These are phyloP conservation scores for Cossypha caffra DNA, from an alignment of 2,797 vertebrate species.

Conservation along the genomic window DNA sequence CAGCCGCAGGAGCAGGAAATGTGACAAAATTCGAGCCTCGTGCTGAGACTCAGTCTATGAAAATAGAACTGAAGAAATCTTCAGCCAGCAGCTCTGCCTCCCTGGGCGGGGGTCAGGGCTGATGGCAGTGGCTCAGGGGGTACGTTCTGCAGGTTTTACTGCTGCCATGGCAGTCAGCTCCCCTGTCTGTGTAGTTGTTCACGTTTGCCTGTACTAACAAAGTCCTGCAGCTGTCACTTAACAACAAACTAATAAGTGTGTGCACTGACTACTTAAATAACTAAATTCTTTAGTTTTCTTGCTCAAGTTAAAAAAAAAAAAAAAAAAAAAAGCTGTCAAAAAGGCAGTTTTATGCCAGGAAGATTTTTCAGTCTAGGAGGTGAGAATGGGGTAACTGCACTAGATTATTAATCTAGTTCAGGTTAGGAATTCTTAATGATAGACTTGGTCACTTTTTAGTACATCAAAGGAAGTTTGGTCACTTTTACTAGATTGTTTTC, in stretches of 20 bases:
- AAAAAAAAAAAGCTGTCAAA: background rate
- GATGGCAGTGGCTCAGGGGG: conserved; percentile 80
- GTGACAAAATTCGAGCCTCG: conserved; percentile 89
- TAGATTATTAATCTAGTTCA: background rate
- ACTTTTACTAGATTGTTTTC: background rate
- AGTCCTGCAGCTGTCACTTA: conserved; percentile 58
- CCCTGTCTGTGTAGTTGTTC: conserved; percentile 49
- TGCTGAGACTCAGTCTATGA: conserved; percentile 92
- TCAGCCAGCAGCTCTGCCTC: conserved; percentile 80
- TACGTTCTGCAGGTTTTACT: conserved; percentile 77
- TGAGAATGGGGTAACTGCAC: background rate
- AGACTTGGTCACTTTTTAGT: background rate
- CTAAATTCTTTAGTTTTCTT: conserved; percentile 29
- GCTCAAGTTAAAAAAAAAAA: background rate
- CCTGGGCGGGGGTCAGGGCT: conserved; percentile 87
- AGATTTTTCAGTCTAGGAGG: background rate
- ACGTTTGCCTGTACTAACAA: conserved; percentile 67
- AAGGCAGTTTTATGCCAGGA: background rate
- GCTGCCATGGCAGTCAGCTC: conserved; percentile 70
- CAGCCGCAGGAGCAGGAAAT: conserved; percentile 87
- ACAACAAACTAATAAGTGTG: conserved; percentile 70
- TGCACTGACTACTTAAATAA: conserved; percentile 60
- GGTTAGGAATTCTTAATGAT: background rate
- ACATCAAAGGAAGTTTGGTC: background rate
- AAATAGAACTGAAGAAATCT: conserved; percentile 95